Evolutionary conservation across 2,113 vertebrate species (phyloP).

Genomic region (Pagrus major): DNA sequence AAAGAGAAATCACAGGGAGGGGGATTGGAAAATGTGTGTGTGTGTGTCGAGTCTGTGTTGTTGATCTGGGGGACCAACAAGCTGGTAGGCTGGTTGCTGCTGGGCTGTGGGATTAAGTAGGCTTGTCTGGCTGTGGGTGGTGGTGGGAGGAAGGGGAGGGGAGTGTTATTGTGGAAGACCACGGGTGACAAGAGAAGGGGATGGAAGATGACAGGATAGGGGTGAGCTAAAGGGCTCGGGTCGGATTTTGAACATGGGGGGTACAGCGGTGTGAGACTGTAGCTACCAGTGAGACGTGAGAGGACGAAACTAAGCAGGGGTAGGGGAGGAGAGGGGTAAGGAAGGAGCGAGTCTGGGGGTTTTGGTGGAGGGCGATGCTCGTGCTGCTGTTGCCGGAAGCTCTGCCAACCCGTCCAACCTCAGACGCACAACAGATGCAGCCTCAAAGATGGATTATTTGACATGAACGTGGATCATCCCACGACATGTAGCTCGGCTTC

Average conservation of each 20-base stretch:
- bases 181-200: slow-evolving; percentile 57
- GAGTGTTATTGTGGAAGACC: slow-evolving; percentile 75
- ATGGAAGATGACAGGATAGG: slow-evolving; percentile 52
- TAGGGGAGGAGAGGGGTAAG: not conserved
- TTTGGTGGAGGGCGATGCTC: not conserved
- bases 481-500: slow-evolving; percentile 78
- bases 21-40: slow-evolving; percentile 35
- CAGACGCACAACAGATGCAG: slow-evolving; percentile 82
- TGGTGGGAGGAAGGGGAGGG: slow-evolving; percentile 74
- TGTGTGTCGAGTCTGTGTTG: slow-evolving; percentile 66
- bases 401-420: slow-evolving; percentile 32
- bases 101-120: slow-evolving; percentile 82
- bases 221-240: slow-evolving; percentile 40
- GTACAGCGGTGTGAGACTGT: slow-evolving; percentile 8
- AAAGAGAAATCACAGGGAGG: slow-evolving; percentile 48
- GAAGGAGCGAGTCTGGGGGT: not conserved
- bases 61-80: slow-evolving; percentile 77
- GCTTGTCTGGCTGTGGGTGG: slow-evolving; percentile 83
- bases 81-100: slow-evolving; percentile 77
- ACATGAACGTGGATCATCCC: slow-evolving; percentile 83
- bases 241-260: slow-evolving; percentile 4
- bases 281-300: not conserved
- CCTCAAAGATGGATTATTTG: slow-evolving; percentile 81
- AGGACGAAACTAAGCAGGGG: not conserved
- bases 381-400: slow-evolving; percentile 22